Base-by-base conservation (phyloP, 2,113 vertebrate species). In the Pheucticus melanocephalus region DNA sequence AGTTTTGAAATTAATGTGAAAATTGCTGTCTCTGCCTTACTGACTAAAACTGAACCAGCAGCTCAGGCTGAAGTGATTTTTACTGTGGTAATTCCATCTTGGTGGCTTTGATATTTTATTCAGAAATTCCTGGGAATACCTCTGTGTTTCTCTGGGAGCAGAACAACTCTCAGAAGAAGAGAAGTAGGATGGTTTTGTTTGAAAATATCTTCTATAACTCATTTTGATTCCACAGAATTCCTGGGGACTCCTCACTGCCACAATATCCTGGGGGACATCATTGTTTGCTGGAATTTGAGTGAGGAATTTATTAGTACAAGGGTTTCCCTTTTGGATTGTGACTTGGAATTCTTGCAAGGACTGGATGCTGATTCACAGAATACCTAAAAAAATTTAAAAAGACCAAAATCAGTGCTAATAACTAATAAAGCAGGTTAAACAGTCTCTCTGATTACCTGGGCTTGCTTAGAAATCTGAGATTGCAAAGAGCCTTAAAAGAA, bases 211-310 rank as follows among this genome's bases (percentile, higher is more conserved):
- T 20, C n/a, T 76, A 0, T 39, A 33, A 48, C 21, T 57, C 12
- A 3, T 50, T 70, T 71, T 68, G 82, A 45, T 64, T 51, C 48
- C 70, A 27, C 35, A 27, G 61, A 42, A 15, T 78, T 70, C 45
- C 42, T 25, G 37, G 35, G 40, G 48, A 11, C 37, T 53, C 48
- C 59, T 83, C 44, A 21, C 30, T 25, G 10, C 23, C 35, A 10
- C 35, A 44, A 21, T 2, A 17, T 23, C 68, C 40, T 10, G 5
- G 0, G 4, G 33, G 71, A 61, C 30, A 15, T 31, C 0, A 2
- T 2, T 30, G 23, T 21, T 14, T 44, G 5, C 54, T 85, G 79
- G 53, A 72, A 47, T n/a, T 24, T 50, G 53, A 13, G 15, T 68
- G 45, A 82, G 35, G 77, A 25, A 71, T n/a, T 25, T 17, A 12